phyloP scores from a whole-genome alignment of 2,888 invertebrate genomes.

The Villa cingulata region DNA sequence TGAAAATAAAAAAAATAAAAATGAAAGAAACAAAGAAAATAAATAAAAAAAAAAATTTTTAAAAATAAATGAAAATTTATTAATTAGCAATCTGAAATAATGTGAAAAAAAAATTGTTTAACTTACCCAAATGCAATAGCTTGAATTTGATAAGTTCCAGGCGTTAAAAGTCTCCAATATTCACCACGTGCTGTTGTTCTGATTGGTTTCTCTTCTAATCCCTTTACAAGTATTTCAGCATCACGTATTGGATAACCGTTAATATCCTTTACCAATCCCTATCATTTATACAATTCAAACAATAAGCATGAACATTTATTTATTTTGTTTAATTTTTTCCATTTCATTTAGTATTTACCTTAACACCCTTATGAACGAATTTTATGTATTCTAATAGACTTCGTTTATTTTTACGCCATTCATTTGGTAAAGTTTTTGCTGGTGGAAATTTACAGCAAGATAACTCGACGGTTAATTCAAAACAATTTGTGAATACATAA shows the following conservation, averaged over 20 bases:
- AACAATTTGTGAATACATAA: constrained; percentile 87
- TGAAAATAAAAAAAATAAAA: constrained; percentile 11
- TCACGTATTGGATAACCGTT: constrained; percentile 39
- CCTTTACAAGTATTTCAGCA: constrained; percentile 62
- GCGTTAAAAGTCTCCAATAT: constrained; percentile 85
- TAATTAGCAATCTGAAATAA: too few relatives aligned
- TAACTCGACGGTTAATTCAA: constrained; percentile 92
- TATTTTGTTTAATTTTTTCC: not conserved
- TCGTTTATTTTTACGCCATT: constrained; percentile 80
- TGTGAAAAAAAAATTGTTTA: too few relatives aligned
- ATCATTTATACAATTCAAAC: constrained; percentile 3
- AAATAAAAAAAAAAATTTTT: too few relatives aligned
- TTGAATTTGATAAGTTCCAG: constrained; percentile 68
- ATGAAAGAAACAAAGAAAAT: not conserved
- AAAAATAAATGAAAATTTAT: too few relatives aligned
- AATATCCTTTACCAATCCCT: constrained; percentile 31
- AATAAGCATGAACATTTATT: not conserved
- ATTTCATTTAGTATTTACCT: constrained; percentile 30
- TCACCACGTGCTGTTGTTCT: constrained; percentile 70
- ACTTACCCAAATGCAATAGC: constrained; percentile 59
- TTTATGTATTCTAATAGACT: constrained; percentile 75
- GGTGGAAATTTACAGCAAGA: constrained; percentile 90
- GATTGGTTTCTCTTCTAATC: constrained; percentile 64
- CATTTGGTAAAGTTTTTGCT: constrained; percentile 51
- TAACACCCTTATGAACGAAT: constrained; percentile 59